These are phyloP conservation scores for Procambarus clarkii DNA, from an alignment of 1,140 invertebrate species.

Conservation along the genomic window DNA sequence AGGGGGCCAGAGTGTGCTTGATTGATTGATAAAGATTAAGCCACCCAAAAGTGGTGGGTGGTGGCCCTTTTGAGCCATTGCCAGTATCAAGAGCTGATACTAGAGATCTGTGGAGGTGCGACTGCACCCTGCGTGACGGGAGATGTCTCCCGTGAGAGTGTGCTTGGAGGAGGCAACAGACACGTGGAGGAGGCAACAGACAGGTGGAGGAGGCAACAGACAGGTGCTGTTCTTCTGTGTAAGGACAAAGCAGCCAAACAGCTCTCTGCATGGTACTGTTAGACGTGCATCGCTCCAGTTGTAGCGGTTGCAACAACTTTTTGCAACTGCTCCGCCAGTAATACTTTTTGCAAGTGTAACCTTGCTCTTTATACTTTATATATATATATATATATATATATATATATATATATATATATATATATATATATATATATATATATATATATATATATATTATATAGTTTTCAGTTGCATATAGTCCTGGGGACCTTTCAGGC, in stretches of 20 bases:
- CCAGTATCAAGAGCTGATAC: no score
- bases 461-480: no score
- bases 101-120: no score
- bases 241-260: not conserved
- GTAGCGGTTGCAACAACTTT: not conserved
- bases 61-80: no score
- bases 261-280: not conserved
- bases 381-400: slow-evolving; percentile 24
- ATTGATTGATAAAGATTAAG: no score
- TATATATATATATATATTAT: slow-evolving; percentile 13
- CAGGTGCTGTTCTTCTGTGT: no score
- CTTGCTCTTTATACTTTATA: not conserved
- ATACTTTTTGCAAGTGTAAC: not conserved
- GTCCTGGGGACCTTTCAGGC: no score
- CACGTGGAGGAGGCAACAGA: not conserved
- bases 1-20: no score
- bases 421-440: slow-evolving; percentile 27
- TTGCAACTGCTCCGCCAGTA: not conserved
- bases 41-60: not conserved
- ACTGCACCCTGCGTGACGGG: no score
- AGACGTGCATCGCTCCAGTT: not conserved
- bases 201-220: no score
- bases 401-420: slow-evolving; percentile 28
- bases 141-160: no score
- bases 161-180: not conserved